Conservation (phyloP, 2,113 vertebrate genomes). For the Pionites leucogaster region DNA sequence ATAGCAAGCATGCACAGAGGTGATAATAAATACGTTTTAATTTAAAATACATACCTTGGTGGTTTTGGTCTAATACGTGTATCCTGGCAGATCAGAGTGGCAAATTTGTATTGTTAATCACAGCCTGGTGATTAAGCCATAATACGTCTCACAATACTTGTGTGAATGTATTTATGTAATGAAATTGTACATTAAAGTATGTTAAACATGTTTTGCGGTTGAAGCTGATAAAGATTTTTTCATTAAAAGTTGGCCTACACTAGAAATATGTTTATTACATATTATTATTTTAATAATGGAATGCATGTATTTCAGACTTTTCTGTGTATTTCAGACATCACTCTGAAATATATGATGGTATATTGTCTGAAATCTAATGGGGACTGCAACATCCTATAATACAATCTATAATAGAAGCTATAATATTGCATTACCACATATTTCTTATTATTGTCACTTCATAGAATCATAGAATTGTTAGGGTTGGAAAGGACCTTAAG, state of each 20-base stretch:
- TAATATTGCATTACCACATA: background rate
- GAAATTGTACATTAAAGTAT: background rate
- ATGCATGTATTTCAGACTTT: background rate
- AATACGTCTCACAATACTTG: background rate
- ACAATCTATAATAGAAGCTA: background rate
- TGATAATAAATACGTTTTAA: conserved; percentile 38
- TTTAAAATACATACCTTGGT: conserved; percentile 12
- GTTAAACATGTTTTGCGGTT: background rate
- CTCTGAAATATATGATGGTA: background rate
- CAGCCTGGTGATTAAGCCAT: background rate
- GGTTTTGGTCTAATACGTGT: background rate
- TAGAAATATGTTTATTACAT: background rate
- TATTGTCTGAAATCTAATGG: background rate
- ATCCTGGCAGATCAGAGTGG: background rate
- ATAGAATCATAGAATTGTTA: too few relatives aligned
- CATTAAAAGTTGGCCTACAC: background rate
- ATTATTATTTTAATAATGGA: background rate
- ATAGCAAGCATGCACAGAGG: background rate
- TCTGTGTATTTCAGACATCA: background rate
- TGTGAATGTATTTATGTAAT: background rate
- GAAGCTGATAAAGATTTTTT: background rate
- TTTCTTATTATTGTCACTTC: background rate
- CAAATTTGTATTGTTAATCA: background rate
- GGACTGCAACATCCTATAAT: background rate
- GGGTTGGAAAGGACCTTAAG: too few relatives aligned